Evolutionary conservation across 1,140 invertebrate species (phyloP), one percentile per base, ranked within the genome.

Genomic region (Agrilus planipennis): DNA sequence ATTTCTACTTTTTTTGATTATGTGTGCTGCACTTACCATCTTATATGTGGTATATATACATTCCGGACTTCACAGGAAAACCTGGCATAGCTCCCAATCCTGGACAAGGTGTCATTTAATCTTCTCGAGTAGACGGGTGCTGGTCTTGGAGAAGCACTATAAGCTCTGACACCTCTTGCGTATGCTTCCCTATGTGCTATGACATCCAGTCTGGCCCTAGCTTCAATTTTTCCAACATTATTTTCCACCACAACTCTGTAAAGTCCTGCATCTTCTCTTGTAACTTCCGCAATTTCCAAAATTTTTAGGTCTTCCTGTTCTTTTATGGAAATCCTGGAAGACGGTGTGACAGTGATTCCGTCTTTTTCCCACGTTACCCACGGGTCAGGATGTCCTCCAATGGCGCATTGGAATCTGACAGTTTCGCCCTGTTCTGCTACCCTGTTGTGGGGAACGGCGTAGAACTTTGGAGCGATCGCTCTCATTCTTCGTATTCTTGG

Each of bases 301-400:
- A 80, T 75, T 25, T 80, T 67, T 37, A 75, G 52, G 65, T 89
- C 85, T 41, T 87, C 81, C 25, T 75, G 72, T 55, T 89, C 84
- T 29, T 72, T 77, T 4, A 88, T 71, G 1, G 67, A 71, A 5
- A 85, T 72, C 27, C 82, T 70, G 0, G 73, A 60, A 0, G 71
- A 75, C 1, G 75, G 73, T 1, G 71, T 77, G 2, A 84, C 69
- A 12, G 71, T 63, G 4, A 68, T 45, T 3, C 80, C 77, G 50
- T 88, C 79, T 54, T 87, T 87, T 53, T 86, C 81, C 86, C 86
- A 89, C 3, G 72, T 73, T 0, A 77, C 71, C 78, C 79, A 84
- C 0, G 84, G 84, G 0, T 72, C 62, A 0, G 84, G 84, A 49
- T 84, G 70, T 1, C 85, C 85, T 5, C 73, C 72, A 1, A 87